Base-by-base conservation (phyloP, 2,113 vertebrate genomes). In the Gnathonemus longibarbis region DNA sequence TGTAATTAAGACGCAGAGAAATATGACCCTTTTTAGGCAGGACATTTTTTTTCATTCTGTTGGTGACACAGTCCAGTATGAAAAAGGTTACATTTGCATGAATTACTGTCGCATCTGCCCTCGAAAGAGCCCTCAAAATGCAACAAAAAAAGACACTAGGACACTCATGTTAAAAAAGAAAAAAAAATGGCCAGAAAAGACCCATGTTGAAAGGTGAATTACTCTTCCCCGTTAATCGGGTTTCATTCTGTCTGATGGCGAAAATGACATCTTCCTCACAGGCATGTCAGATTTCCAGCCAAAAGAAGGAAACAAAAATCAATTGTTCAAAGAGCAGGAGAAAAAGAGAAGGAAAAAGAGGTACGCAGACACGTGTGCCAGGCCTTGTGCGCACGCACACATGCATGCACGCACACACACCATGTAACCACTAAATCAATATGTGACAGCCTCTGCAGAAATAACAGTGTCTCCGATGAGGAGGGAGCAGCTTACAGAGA, bases 341-440 rank as follows among this genome's bases (percentile, higher is more conserved):
- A 62, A 66, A 90, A 48, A 56, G 88, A 90, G 84, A 84, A 85
- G 88, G 90, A 87, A 62, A 53, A 85, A 89, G 88, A 90, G 91
- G n/a, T 17, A 42, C 13, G 5, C 74, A 80, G 74, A 42, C 74
- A 80, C 35, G 5, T 80, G 17, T 11, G 27, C 3, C 10, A 11
- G 10, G 10, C 62, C 62, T 3, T 35, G 31, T 35, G 6, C 17
- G 0, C 39, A 91, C 74, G 89, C 62, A 92, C 52, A 88, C 88
- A 31, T 9, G 10, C 62, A 31, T 19, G 39, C 83, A 24, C 45
- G 7, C 24, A 90, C 84, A 89, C 62, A 92, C 49, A 89, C 88
- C 92, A 88, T 56, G 91, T 90, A 92, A 93, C 91, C 91, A 92
- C 89, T 93, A 90, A 93, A 94, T 95, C 93, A 94, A 94, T 94